Conservation (phyloP, 2,888 invertebrate species). For the Ligdia adustata region DNA sequence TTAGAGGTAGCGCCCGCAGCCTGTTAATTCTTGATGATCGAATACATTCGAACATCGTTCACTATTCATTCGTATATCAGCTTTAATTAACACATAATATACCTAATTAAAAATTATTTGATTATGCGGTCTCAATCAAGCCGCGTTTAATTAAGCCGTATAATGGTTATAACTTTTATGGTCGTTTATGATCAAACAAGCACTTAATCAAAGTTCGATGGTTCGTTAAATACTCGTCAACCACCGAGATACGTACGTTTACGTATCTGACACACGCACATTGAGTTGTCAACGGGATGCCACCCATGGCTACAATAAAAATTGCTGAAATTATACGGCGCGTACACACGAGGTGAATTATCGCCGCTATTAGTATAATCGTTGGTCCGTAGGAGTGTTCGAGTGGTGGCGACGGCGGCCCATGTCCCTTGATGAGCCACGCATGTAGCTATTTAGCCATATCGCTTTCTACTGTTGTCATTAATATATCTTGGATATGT, state of each 20-base stretch:
- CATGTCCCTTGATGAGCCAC: slow-evolving; percentile 49
- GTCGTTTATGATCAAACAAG: slow-evolving; percentile 40
- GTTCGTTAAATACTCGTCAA: slow-evolving; percentile 41
- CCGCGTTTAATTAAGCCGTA: slow-evolving; percentile 46
- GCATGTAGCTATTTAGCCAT: slow-evolving; percentile 58
- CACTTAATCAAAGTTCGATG: slow-evolving; percentile 41
- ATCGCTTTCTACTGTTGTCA: slow-evolving; percentile 60
- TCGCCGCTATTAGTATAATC: slow-evolving; percentile 73
- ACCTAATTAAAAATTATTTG: slow-evolving; percentile 51
- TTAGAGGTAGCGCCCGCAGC: slow-evolving; percentile 47
- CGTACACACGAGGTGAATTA: slow-evolving; percentile 65
- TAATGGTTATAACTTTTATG: slow-evolving; percentile 34
- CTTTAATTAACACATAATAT: slow-evolving; percentile 66
- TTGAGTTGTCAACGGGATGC: slow-evolving; percentile 60
- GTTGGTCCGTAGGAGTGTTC: slow-evolving; percentile 49
- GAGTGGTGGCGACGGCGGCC: slow-evolving; percentile 49
- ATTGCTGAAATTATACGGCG: slow-evolving; percentile 72
- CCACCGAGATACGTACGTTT: slow-evolving; percentile 39
- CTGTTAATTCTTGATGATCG: slow-evolving; percentile 57
- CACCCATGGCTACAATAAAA: slow-evolving; percentile 69
- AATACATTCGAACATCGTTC: slow-evolving; percentile 50
- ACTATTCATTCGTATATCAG: slow-evolving; percentile 51
- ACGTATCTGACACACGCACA: slow-evolving; percentile 15
- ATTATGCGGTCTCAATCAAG: slow-evolving; percentile 48
- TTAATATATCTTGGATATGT: slow-evolving; percentile 44